Percentiles rank a stretch among this genome's conserved stretches.
These are phyloP conservation scores for Papilio elwesi DNA, from an alignment of 2,888 invertebrate species.

Conservation along the genomic window DNA sequence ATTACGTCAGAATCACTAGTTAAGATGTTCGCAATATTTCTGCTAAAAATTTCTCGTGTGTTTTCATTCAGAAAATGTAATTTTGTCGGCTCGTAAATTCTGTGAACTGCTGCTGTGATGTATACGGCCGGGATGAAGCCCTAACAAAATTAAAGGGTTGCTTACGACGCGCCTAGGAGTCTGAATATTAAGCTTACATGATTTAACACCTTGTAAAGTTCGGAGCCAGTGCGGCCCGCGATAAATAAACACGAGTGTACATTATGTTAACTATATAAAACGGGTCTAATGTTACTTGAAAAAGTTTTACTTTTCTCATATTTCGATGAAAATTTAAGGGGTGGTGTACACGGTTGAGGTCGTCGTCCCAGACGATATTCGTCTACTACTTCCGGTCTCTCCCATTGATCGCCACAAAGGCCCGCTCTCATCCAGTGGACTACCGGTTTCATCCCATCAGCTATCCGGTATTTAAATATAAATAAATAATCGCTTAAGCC, in stretches of 20 bases:
- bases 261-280: background rate
- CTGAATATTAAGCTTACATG: constrained; percentile 36
- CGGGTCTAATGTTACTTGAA: background rate
- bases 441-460: no score
- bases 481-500: no score
- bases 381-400: no score
- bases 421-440: no score
- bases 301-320: no score
- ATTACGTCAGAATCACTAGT: background rate
- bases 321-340: no score
- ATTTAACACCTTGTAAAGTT: constrained; percentile 33
- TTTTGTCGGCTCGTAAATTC: constrained; percentile 28
- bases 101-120: constrained; percentile 18
- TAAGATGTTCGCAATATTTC: background rate
- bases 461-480: no score
- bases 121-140: constrained; percentile 12
- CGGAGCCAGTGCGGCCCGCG: background rate
- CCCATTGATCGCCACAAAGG: no score
- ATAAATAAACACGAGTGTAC: background rate
- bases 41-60: background rate
- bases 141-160: constrained; percentile 34
- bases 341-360: no score
- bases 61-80: constrained; percentile 26
- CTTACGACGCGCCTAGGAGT: constrained; percentile 7
- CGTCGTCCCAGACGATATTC: no score